A percentile compares a stretch with the other conserved stretches of the same genome.
These are phyloP conservation scores for Cyanocitta stelleri DNA, from an alignment of 2,113 vertebrate genomes.

Conservation along the genomic window DNA sequence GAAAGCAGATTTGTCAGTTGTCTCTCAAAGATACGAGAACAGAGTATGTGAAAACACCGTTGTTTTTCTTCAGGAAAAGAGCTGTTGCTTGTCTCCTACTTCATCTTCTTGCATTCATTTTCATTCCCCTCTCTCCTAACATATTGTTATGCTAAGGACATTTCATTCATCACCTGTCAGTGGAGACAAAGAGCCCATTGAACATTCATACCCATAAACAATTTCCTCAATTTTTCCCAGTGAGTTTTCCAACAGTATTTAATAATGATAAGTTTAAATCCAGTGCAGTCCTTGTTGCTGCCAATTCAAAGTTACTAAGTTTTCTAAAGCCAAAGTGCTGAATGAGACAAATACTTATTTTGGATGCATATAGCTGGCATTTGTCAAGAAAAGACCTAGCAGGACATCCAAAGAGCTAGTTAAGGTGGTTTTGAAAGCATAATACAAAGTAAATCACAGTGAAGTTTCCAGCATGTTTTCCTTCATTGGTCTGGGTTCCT, in stretches of 20 bases:
- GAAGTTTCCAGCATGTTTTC: neutral
- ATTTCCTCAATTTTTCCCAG: neutral
- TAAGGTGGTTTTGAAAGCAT: neutral
- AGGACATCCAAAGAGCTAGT: neutral
- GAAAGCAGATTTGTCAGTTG: neutral
- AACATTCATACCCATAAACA: neutral
- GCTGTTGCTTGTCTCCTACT: neutral
- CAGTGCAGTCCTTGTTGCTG: neutral
- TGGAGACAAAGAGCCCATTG: neutral
- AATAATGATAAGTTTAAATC: neutral
- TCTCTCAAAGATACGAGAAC: neutral
- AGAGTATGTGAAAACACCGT: neutral
- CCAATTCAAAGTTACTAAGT: neutral
- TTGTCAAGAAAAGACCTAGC: neutral
- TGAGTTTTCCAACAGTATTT: neutral
- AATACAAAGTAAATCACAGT: neutral
- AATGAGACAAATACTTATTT: neutral
- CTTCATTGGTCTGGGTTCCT: neutral
- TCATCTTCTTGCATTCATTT: neutral
- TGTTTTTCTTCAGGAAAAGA: neutral
- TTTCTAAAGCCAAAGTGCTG: neutral
- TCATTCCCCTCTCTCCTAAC: neutral
- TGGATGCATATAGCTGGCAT: neutral
- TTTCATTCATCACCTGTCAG: neutral
- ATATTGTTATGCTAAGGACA: neutral